Percentiles rank a stretch among this genome's conserved stretches.
Evolutionary conservation across 2,797 vertebrate genomes (phyloP).

Genomic region (Microctenopoma lineatum): DNA sequence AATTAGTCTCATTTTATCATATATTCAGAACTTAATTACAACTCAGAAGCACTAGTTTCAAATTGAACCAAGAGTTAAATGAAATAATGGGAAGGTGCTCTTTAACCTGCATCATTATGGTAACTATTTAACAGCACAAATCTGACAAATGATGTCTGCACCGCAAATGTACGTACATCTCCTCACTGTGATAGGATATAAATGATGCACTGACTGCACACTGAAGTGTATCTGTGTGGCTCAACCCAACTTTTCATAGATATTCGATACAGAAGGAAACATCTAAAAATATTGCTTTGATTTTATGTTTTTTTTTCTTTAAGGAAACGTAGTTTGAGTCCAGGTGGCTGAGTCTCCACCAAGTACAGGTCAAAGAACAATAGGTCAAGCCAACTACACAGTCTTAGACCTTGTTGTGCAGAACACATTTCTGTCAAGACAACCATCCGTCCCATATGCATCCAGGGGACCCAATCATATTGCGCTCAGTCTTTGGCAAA

Average conservation of each 20-base stretch:
- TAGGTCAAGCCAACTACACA: slow-evolving; percentile 27
- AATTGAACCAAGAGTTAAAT: slow-evolving; percentile 47
- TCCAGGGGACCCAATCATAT: slow-evolving; percentile 63
- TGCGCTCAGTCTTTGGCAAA: slow-evolving; percentile 72
- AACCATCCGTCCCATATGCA: slow-evolving; percentile 45
- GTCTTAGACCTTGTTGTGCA: slow-evolving; percentile 49
- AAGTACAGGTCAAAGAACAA: slow-evolving; percentile 30
- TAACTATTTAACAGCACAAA: slow-evolving; percentile 15
- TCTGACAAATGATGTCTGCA: slow-evolving; percentile 27
- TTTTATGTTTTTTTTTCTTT: not conserved
- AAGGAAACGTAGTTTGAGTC: not conserved
- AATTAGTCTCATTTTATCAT: slow-evolving; percentile 64
- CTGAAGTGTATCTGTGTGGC: not conserved
- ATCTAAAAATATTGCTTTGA: slow-evolving; percentile 14
- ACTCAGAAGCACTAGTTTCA: slow-evolving; percentile 45
- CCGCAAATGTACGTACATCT: slow-evolving; percentile 1
- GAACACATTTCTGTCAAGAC: slow-evolving; percentile 49
- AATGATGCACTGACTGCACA: not conserved
- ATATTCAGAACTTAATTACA: slow-evolving; percentile 60
- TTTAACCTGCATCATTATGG: slow-evolving; percentile 27
- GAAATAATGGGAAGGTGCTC: slow-evolving; percentile 36
- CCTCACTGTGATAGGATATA: slow-evolving; percentile 10
- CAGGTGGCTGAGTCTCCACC: not conserved
- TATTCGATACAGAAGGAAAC: slow-evolving; percentile 7
- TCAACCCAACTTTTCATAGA: slow-evolving; percentile 6